Conservation (phyloP, 2,113 vertebrate genomes). For the Struthio camelus region DNA sequence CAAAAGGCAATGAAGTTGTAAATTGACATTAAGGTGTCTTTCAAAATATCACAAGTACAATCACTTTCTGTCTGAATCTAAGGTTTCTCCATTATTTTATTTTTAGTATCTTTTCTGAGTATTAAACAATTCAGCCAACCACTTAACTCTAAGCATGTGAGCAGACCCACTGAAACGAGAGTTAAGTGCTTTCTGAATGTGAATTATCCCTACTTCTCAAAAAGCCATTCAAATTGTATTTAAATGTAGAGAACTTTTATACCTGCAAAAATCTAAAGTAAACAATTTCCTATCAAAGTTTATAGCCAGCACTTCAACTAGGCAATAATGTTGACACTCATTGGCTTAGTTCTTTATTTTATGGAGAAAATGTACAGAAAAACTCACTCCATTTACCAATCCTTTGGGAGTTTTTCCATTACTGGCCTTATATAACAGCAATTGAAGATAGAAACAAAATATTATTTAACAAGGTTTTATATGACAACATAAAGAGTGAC, state of each 20-base stretch:
- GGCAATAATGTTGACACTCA: constrained; percentile 28
- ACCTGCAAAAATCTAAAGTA: constrained; percentile 40
- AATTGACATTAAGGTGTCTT: not conserved
- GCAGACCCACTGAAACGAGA: not conserved
- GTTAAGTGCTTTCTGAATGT: not conserved
- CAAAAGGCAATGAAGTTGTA: not conserved
- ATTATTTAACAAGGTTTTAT: constrained; percentile 81
- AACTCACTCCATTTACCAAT: constrained; percentile 5
- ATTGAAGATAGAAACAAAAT: constrained; percentile 76
- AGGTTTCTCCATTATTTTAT: not conserved
- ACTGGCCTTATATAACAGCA: constrained; percentile 65
- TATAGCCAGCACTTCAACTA: constrained; percentile 22
- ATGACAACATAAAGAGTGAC: constrained; percentile 73
- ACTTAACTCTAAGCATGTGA: not conserved
- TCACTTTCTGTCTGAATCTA: not conserved
- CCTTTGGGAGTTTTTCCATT: constrained; percentile 67
- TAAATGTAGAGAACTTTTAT: not conserved
- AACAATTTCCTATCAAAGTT: constrained; percentile 12
- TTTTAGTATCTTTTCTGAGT: not conserved
- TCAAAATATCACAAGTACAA: not conserved
- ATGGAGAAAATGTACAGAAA: constrained; percentile 15
- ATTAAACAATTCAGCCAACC: constrained; percentile 15
- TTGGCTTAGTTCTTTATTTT: constrained; percentile 24
- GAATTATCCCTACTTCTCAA: not conserved
- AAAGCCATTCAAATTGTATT: constrained; percentile 10